Percentiles rank a stretch among this genome's conserved stretches.
phyloP scores from a whole-genome alignment of 1,140 invertebrate genomes.

The Drosophila pachea region DNA sequence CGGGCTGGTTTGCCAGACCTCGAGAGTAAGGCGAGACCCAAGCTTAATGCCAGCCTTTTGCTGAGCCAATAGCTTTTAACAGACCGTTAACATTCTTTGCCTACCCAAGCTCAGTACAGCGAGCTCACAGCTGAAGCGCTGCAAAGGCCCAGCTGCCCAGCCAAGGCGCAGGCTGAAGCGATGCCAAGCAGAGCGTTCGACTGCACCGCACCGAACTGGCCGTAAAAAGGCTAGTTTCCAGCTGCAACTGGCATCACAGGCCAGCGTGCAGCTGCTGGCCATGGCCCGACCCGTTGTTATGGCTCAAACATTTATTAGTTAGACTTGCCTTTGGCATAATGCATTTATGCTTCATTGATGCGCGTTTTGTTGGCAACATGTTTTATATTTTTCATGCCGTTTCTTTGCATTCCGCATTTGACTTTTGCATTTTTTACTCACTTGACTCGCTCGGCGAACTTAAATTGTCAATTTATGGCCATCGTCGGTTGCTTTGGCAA shows the following conservation, averaged over 20 bases:
- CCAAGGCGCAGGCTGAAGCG: no score
- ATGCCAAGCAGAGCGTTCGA: no score
- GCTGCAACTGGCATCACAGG: background rate
- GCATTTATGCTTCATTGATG: constrained; percentile 75
- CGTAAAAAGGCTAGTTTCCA: no score
- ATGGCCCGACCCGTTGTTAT: constrained; percentile 34
- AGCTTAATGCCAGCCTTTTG: no score
- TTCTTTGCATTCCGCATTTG: constrained; percentile 12
- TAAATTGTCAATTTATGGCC: constrained; percentile 75
- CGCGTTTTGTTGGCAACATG: constrained; percentile 43
- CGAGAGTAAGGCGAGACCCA: no score
- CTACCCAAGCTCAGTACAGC: no score
- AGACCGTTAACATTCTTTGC: no score
- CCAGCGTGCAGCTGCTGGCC: background rate
- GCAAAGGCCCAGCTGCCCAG: no score
- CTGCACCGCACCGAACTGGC: no score
- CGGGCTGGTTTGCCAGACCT: no score
- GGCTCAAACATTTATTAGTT: constrained; percentile 70
- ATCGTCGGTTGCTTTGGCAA: constrained; percentile 60
- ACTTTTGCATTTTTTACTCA: constrained; percentile 27
- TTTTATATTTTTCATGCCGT: constrained; percentile 11
- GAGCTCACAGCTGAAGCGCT: no score
- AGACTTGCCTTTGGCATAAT: constrained; percentile 67
- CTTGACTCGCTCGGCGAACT: constrained; percentile 52
- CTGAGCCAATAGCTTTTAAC: no score